These are phyloP conservation scores for Mesitornis unicolor DNA, from an alignment of 2,113 vertebrate genomes.

Conservation along the genomic window DNA sequence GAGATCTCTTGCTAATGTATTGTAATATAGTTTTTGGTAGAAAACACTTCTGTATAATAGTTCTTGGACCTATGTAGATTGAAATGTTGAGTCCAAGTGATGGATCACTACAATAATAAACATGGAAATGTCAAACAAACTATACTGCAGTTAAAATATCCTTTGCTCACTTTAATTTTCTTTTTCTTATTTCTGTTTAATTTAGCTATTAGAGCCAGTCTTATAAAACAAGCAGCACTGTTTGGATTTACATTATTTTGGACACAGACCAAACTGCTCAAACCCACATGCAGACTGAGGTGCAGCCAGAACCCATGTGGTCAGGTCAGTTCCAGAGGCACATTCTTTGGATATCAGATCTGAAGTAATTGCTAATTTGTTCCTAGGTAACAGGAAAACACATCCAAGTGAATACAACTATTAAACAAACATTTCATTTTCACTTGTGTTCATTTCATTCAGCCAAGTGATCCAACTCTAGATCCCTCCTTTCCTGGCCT, in stretches of 20 bases:
- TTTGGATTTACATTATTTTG: neutral
- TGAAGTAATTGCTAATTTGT: neutral
- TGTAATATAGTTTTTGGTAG: neutral
- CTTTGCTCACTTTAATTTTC: neutral
- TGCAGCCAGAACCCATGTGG: neutral
- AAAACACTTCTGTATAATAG: neutral
- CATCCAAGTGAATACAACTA: neutral
- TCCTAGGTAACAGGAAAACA: slow-evolving; percentile 18
- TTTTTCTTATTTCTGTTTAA: neutral
- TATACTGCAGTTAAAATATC: neutral
- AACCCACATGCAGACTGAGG: neutral
- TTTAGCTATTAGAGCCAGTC: neutral
- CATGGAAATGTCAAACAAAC: neutral
- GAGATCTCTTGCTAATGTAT: neutral
- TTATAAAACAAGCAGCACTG: neutral
- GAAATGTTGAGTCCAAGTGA: neutral
- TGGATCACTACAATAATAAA: neutral
- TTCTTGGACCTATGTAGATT: neutral
- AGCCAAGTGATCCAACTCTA: neutral
- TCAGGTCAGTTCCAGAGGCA: neutral
- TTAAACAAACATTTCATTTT: neutral
- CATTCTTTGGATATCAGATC: slow-evolving; percentile 6
- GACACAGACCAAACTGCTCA: neutral
- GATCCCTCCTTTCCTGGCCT: neutral
- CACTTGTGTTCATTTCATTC: neutral